Evolutionary conservation across 2,113 vertebrate genomes (phyloP), one percentile per base, ranked within the genome.

Genomic region (Lepus europaeus): DNA sequence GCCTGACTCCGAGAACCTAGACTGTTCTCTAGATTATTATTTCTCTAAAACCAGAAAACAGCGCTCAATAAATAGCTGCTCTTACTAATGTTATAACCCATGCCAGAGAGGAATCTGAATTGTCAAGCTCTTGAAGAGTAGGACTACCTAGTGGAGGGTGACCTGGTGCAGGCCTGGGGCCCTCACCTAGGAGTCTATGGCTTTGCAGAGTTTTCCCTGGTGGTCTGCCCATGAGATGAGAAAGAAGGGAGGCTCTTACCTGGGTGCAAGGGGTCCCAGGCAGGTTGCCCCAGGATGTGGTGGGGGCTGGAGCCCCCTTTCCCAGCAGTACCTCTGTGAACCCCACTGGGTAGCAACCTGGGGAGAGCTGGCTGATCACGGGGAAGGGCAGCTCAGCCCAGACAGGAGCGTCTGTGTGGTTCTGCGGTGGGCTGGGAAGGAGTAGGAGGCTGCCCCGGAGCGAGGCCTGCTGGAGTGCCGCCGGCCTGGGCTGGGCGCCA

Each of bases 401-500:
- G 56, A 59, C 45, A 45, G 45, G 6, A 7, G 69, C 33, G 69
- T 70, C 33, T 36, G 33, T 36, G 59, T 70, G 19, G 29, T 56
- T 36, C 73, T 0, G 0, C 70, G 14, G 73, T 4, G 19, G 56
- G 29, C 76, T 1, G 2, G 10, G 33, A 64, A 72, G 72, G 61
- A 53, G 59, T 6, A 31, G 6, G 63, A 81, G 68, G 29, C 51
- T 33, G 45, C 11, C 9, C 8, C 27, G 82, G 61, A 80, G n/a
- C 5, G 16, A 94, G 45, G 89, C 56, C 69, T 61, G 70, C 87
- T 89, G 94, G 79, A 97, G 51, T 0, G 5, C 7, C 66, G 87
- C 86, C 9, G 2, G 80, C 69, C 97, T 95, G 95, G 97, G 97
- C 96, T 33, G 4, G 66, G 27, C 91, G 97, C 97, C 97, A 97